Evolutionary conservation across 1,140 invertebrate genomes (phyloP).

Genomic region (Venustaconcha ellipsiformis): DNA sequence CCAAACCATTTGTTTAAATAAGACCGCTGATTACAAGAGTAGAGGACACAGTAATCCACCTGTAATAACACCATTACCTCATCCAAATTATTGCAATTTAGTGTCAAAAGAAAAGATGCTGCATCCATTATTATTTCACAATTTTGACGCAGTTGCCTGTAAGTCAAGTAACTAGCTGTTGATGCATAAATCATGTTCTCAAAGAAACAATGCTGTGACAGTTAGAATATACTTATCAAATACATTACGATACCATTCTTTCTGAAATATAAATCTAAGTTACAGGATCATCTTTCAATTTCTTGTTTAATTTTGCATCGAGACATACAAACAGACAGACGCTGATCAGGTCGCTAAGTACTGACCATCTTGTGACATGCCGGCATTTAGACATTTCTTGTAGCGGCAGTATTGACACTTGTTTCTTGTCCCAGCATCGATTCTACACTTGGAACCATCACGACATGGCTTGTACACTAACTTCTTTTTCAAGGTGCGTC

Average conservation of each 20-base stretch:
- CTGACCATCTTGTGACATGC: conserved; percentile 93
- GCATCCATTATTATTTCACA: neutral
- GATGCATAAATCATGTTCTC: neutral
- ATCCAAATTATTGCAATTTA: neutral
- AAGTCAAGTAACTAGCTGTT: too few relatives aligned
- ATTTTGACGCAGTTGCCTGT: too few relatives aligned
- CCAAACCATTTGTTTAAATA: too few relatives aligned
- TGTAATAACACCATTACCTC: neutral
- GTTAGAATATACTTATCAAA: neutral
- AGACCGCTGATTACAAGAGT: too few relatives aligned
- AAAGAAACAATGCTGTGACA: neutral
- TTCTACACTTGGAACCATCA: conserved; percentile 94
- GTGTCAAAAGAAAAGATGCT: neutral
- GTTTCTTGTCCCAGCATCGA: conserved; percentile 95
- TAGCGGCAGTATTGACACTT: conserved; percentile 98
- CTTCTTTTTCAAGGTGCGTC: conserved; percentile 93
- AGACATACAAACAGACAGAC: neutral
- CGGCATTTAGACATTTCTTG: conserved; percentile 96
- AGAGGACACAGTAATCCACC: too few relatives aligned
- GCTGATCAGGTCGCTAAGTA: neutral
- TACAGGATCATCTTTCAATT: neutral
- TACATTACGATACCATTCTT: neutral
- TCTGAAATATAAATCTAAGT: neutral
- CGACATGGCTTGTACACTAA: conserved; percentile 94
- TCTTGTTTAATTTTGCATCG: neutral